Evolutionary conservation across 37 sponge, comb jelly and placozoan genomes (phyloP), one percentile per base, ranked within the genome.

Genomic region (Chondrosia reniformis): DNA sequence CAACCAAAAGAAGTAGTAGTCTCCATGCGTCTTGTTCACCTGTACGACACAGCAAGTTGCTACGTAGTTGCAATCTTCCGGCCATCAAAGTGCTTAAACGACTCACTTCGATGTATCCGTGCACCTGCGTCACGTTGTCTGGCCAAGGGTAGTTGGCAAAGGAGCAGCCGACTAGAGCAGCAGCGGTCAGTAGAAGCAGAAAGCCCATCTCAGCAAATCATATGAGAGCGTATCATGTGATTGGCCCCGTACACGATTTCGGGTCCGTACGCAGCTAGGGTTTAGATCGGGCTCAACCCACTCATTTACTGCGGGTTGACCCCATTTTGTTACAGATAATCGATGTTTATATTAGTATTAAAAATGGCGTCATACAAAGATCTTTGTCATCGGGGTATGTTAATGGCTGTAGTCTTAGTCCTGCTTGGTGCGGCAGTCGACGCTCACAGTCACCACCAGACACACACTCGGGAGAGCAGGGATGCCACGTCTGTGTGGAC

Each of bases 1-100:
- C 56, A 94, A 83, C 95, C 95, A 94, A 65, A 89, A 94, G 58
- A 94, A 94, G 66, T 86, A 78, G 57, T 81, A 61, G 30, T 80
- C 91, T 19, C 88, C 91, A 63, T 90, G 79, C 31, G 88, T 84
- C 65, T 94, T 74, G 66, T 94, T 89, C 0, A 90, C 91, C 80
- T 89, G 44, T 38, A 65, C 36, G 58, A 59, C 52, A 49, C 52
- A 49, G 10, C 15, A 49, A 49, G 52, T 49, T 49, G 15, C 15
- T 15, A 49, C 15, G 10, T 49, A 49, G 52, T 49, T 49, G n/a
- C n/a, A n/a, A n/a, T n/a, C n/a, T n/a, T n/a, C n/a, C 15, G 52
- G 66, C 66, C 12, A 17, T 24, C 12, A 63, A 63, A 63, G 12
- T 30, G 33, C 46, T 44, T 21, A 3, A 0, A 9, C 10, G 2